A percentile compares a stretch with the other conserved stretches of the same genome.
Evolutionary conservation across 2,888 invertebrate genomes (phyloP).

Genomic region (Hipparchia sbordonii): DNA sequence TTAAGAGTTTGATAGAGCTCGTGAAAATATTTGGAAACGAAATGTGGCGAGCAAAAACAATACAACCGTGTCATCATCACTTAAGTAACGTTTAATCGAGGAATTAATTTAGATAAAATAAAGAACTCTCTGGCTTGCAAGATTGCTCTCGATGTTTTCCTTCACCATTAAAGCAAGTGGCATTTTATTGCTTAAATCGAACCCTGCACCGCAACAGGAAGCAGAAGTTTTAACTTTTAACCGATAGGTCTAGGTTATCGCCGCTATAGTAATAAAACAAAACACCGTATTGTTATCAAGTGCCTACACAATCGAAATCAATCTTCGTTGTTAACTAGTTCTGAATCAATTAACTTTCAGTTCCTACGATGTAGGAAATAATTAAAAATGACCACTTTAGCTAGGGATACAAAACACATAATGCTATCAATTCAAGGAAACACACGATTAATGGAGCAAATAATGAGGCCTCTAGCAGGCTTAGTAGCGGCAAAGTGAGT

Average conservation of each 20-base stretch:
- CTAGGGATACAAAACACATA: not conserved
- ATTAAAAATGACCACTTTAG: not conserved
- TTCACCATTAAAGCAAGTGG: too few relatives aligned
- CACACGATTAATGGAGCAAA: not conserved
- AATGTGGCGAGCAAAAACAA: too few relatives aligned
- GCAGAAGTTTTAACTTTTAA: too few relatives aligned
- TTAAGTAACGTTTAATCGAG: too few relatives aligned
- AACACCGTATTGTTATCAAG: not conserved
- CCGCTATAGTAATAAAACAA: not conserved
- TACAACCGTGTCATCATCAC: too few relatives aligned
- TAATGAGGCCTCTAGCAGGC: not conserved
- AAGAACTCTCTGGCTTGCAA: too few relatives aligned
- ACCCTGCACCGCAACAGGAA: too few relatives aligned
- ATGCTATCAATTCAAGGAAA: not conserved
- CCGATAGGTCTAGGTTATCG: too few relatives aligned
- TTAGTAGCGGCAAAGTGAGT: not conserved
- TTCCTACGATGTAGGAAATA: not conserved
- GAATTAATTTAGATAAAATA: too few relatives aligned
- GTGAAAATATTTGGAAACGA: not conserved
- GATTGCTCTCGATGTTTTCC: too few relatives aligned
- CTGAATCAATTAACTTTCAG: not conserved
- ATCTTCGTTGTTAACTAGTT: not conserved
- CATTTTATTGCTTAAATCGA: too few relatives aligned
- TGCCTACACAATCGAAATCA: not conserved
- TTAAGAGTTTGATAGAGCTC: not conserved